Evolutionary conservation across 2,888 invertebrate species (phyloP), one percentile per base, ranked within the genome.

Genomic region (Diloba caeruleocephala): DNA sequence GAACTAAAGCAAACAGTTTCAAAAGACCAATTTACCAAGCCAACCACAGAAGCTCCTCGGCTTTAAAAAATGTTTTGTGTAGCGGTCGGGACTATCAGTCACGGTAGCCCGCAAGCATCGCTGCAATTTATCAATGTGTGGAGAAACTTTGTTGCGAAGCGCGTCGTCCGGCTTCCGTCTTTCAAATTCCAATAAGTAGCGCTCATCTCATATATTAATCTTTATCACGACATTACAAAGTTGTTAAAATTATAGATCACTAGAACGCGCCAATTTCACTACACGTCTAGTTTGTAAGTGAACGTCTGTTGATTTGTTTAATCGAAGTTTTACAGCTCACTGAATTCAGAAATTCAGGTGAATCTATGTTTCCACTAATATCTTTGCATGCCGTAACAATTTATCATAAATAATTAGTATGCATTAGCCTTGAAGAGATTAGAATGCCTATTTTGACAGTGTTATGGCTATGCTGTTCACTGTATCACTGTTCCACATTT

Each of bases 81-180:
- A 51, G 19, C 10, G 31, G 17, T 42, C 15, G 21, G n/a, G 23
- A 12, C 33, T 28, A 58, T 50, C 54, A 49, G 48, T 55, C 54
- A 36, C 8, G 17, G 26, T 42, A 51, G 36, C 33, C 48, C 28
- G 3, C 39, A 29, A 32, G 38, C 62, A 45, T 54, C 31, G 48
- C 46, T 50, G 54, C 51, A 62, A 66, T 66, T 62, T 58, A 62
- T 67, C 63, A 67, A 62, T 49, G 54, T 62, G 32, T 41, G 54
- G 33, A 34, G 14, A 65, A 62, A 66, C 48, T 66, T 66, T 51
- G 54, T 33, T 14, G 43, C 39, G 19, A n/a, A 7, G 38, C 38
- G 28, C 29, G 46, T 25, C 38, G 25, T 25, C 66, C 31, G 10
- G 44, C 45, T 51, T 31, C 50, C 45, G 36, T 48, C 53, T 46